These are phyloP conservation scores for Eira barbara DNA, from an alignment of 2,113 vertebrate genomes.

Conservation along the genomic window DNA sequence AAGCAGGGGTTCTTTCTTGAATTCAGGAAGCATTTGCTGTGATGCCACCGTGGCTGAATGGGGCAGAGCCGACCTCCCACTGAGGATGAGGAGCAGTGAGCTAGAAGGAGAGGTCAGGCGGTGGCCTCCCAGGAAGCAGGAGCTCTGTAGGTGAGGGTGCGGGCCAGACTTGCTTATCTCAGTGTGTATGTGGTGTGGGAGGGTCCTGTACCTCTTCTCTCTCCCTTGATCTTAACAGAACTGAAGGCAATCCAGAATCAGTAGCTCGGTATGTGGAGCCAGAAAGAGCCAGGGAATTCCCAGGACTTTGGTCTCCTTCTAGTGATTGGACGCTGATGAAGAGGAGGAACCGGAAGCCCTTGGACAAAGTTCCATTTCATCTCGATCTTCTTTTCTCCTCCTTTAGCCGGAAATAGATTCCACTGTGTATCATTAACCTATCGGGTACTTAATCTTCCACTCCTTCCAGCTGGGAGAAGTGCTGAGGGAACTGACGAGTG, in stretches of 20 bases:
- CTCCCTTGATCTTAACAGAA: background rate
- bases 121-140: background rate
- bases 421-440: background rate
- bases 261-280: background rate
- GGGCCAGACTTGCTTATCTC: background rate
- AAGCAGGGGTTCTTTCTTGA: background rate
- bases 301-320: background rate
- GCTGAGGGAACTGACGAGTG: background rate
- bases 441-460: background rate
- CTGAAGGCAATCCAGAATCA: background rate
- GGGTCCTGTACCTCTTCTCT: background rate
- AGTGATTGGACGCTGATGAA: background rate
- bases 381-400: no score
- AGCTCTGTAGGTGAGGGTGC: background rate
- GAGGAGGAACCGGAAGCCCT: background rate
- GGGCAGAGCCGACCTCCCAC: background rate
- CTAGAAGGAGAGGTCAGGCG: background rate
- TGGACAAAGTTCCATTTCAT: background rate
- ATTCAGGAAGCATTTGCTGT: background rate
- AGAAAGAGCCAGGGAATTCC: background rate
- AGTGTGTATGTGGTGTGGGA: background rate
- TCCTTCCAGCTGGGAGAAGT: background rate
- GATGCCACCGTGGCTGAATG: background rate
- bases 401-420: background rate
- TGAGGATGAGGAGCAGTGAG: background rate